Evolutionary conservation across 2,113 vertebrate species (phyloP).

Genomic region (Psilopogon haemacephalus): DNA sequence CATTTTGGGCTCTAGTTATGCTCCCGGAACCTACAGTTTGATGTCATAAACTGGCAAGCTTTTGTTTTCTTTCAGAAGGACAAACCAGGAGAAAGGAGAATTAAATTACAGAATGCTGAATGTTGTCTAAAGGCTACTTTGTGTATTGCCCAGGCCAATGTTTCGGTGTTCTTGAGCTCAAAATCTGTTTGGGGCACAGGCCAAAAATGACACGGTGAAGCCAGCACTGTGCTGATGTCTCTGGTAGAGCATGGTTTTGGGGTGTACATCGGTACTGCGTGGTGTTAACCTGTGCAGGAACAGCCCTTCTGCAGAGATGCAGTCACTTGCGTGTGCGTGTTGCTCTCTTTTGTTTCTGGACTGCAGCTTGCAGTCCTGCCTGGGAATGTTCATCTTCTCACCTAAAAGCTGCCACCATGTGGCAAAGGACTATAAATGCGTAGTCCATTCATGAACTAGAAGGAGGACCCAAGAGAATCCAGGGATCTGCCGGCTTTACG

Average conservation of each 20-base stretch:
- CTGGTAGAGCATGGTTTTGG: background rate
- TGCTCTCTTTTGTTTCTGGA: background rate
- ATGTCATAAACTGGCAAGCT: background rate
- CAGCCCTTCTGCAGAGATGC: background rate
- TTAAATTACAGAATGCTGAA: background rate
- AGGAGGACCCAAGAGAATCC: background rate
- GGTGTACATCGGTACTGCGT: background rate
- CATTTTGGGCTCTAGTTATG: background rate
- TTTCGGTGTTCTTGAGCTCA: background rate
- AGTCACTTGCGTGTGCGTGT: accelerated
- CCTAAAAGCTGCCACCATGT: constrained; percentile 61
- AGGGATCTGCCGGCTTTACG: accelerated
- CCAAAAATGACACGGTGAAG: background rate
- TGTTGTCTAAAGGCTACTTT: background rate
- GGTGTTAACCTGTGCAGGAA: background rate
- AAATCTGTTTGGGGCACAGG: background rate
- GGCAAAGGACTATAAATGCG: background rate
- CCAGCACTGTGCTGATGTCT: accelerated
- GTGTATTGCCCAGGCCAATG: too few relatives aligned
- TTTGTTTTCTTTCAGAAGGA: background rate
- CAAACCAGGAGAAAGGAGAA: background rate
- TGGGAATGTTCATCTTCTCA: background rate
- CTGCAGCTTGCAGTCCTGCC: background rate
- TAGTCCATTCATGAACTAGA: background rate
- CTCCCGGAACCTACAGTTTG: background rate